Base-by-base conservation (phyloP, 2,113 vertebrate genomes). In the Gorsachius goisagi region DNA sequence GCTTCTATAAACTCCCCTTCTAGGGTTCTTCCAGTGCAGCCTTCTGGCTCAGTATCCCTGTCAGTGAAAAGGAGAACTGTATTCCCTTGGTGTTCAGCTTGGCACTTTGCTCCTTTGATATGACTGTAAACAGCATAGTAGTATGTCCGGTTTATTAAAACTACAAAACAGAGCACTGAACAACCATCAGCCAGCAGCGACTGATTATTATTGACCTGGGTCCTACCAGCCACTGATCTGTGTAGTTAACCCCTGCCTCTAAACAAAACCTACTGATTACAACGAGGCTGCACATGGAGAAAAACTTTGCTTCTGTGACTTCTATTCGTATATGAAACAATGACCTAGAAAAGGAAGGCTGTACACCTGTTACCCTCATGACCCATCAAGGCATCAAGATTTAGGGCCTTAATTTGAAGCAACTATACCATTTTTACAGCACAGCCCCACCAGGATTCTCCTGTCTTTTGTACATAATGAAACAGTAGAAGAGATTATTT, bases 401-500 rank as follows among this genome's bases (percentile, higher is more conserved):
- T 81, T 66, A 94, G 49, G 33, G 37, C 24, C 77, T 94, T 89
- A 92, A 90, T 90, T 68, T 92, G 81, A 93, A 93, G 39, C 14
- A 89, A 59, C 39, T 26, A 52, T 30, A 49, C 22, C 9, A 64
- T 23, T 90, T 90, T 89, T 53, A 83, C 33, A 76, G 49, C 24
- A 79, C 12, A 50, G 39, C 24, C 24, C 35, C 73, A 76, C n/a
- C 21, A 72, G 49, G 59, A 89, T 69, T 90, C 33, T 75, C 85
- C n/a, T 81, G 53, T 26, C 27, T 19, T 63, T 84, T 49, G 24
- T 49, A 87, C 85, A 81, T 63, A 92, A 94, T 64, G 32, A 87
- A 95, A 81, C 5, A 63, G 47, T n/a, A 22, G 49, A 71, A 53
- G 19, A 85, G 41, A 77, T 33, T 39, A 39, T 56, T 92, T 80